A percentile compares a stretch with the other conserved stretches of the same genome.
Evolutionary conservation across 2,113 vertebrate genomes (phyloP).

Genomic region (Mixornis gularis): DNA sequence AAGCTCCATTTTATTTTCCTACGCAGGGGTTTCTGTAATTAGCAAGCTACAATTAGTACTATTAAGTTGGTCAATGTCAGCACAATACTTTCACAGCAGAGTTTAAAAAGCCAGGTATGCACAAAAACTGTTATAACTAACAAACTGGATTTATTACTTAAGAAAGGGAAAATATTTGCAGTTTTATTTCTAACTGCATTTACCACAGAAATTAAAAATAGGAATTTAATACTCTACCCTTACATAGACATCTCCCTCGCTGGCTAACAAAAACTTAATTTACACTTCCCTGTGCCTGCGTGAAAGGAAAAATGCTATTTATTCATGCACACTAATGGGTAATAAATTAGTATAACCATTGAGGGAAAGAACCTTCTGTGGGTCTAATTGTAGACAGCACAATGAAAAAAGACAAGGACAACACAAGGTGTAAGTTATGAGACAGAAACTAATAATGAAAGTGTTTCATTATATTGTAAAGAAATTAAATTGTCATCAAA

Average conservation of each 20-base stretch:
- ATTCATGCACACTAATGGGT: not conserved
- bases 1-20: not conserved
- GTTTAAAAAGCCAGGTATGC: not conserved
- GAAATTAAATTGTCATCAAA: not conserved
- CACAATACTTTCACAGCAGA: not conserved
- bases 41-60: not conserved
- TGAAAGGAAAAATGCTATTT: conserved; percentile 33
- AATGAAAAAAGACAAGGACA: conserved; percentile 3
- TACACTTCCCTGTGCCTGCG: not conserved
- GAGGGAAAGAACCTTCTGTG: not conserved
- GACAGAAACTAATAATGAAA: not conserved
- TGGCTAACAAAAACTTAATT: conserved; percentile 10
- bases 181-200: not conserved
- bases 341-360: conserved; percentile 17
- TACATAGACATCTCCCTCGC: not conserved
- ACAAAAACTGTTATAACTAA: not conserved
- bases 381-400: not conserved
- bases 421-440: not conserved
- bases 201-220: not conserved
- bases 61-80: not conserved
- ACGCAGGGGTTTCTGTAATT: not conserved
- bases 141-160: not conserved
- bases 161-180: not conserved
- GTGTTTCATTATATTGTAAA: not conserved
- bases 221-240: not conserved